Percentiles rank a stretch among this genome's conserved stretches.
Evolutionary conservation across 2,113 vertebrate genomes (phyloP).

Genomic region (Rutilus rutilus): DNA sequence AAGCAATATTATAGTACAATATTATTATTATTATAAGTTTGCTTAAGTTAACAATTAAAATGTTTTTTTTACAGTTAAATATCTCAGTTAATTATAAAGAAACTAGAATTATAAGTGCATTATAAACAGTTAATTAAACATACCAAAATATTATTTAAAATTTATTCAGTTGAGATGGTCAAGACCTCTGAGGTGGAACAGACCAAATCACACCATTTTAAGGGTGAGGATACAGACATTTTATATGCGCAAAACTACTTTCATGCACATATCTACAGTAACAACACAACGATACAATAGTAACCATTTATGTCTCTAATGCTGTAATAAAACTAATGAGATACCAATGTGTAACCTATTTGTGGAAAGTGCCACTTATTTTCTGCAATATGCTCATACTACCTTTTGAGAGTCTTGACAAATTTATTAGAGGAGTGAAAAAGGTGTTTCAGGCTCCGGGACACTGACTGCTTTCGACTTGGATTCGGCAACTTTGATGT

Average conservation of each 20-base stretch:
- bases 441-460: conserved; percentile 94
- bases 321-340: neutral
- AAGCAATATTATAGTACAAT: neutral
- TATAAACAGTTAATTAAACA: neutral
- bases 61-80: neutral
- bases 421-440: conserved; percentile 98
- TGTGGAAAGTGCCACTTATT: neutral
- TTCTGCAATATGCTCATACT: conserved; percentile 19
- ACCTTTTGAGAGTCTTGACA: conserved; percentile 97
- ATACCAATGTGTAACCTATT: neutral
- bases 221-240: conserved; percentile 27
- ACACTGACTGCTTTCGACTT: conserved; percentile 95
- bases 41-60: no score
- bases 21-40: no score
- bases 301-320: neutral
- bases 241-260: neutral
- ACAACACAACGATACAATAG: neutral
- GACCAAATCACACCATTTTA: conserved; percentile 10
- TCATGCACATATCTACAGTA: neutral
- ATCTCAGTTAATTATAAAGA: neutral
- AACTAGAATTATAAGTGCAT: neutral
- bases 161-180: neutral
- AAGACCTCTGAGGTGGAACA: neutral
- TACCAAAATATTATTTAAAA: neutral
- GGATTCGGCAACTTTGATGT: conserved; percentile 87